Evolutionary conservation across 2,888 invertebrate genomes (phyloP).

Genomic region (Dryococelus australis): DNA sequence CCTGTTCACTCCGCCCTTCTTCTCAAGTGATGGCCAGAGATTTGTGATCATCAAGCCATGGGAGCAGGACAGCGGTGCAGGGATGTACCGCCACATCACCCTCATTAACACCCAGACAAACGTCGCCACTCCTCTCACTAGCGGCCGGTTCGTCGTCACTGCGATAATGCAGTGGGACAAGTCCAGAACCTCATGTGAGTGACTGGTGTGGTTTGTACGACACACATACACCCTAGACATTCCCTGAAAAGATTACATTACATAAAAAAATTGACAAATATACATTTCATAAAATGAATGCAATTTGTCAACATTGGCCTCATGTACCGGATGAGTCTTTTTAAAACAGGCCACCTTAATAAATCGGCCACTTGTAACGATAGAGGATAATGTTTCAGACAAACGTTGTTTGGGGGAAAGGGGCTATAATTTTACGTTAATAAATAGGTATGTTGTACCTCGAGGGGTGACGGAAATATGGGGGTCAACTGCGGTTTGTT

Average conservation of each 20-base stretch:
- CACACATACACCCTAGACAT: neutral
- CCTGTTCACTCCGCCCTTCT: conserved; percentile 73
- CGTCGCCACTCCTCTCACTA: conserved; percentile 66
- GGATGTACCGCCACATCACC: conserved; percentile 53
- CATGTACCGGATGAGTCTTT: no score
- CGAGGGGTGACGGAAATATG: no score
- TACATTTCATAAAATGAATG: no score
- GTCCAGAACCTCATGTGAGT: conserved; percentile 72
- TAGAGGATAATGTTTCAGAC: no score
- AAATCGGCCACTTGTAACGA: no score
- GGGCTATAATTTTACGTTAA: no score
- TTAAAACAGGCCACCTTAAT: no score
- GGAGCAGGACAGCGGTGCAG: conserved; percentile 63
- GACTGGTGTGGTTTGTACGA: neutral
- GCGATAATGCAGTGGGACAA: conserved; percentile 79
- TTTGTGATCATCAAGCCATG: conserved; percentile 79
- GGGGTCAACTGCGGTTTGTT: no score
- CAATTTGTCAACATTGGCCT: no score
- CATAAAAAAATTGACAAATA: no score
- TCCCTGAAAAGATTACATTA: neutral
- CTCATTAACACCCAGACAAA: conserved; percentile 61
- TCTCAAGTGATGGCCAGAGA: conserved; percentile 71
- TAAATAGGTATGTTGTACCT: no score
- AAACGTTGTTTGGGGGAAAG: no score
- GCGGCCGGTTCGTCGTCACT: conserved; percentile 73